Conservation (phyloP, 2,888 invertebrate genomes). For the Thyatira batis region DNA sequence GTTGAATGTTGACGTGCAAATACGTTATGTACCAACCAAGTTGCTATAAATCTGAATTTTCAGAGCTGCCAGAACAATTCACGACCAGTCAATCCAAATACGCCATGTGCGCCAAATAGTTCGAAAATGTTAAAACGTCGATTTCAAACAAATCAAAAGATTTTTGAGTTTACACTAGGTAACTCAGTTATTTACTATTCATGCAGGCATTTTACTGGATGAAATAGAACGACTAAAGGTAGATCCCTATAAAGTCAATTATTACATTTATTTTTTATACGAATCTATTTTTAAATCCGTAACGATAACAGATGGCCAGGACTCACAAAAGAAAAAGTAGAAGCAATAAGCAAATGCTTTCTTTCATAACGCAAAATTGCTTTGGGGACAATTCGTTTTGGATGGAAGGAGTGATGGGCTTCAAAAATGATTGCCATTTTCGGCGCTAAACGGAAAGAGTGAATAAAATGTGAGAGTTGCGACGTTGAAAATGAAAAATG, state of each 20-base stretch:
- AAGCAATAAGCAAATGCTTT: constrained; percentile 75
- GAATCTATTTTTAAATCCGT: constrained; percentile 53
- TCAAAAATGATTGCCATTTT: constrained; percentile 56
- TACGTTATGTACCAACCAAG: constrained; percentile 25
- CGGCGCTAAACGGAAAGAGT: constrained; percentile 19
- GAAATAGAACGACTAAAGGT: too few species aligned
- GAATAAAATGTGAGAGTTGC: constrained; percentile 9
- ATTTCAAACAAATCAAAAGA: too few species aligned
- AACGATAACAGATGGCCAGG: constrained; percentile 60
- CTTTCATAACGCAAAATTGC: constrained; percentile 76
- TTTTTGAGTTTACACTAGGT: too few species aligned
- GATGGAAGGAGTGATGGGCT: constrained; percentile 51
- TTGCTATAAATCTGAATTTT: constrained; percentile 3
- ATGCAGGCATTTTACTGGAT: too few species aligned
- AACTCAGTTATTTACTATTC: too few species aligned
- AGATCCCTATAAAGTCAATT: too few species aligned
- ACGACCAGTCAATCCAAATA: not conserved
- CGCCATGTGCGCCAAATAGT: too few species aligned
- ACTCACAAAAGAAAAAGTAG: constrained; percentile 64
- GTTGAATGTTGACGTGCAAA: constrained; percentile 58
- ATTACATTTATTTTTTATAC: constrained; percentile 35
- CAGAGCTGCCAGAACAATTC: not conserved
- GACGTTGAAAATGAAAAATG: constrained; percentile 22
- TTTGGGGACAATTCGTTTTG: constrained; percentile 65
- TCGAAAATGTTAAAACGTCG: not conserved